Evolutionary conservation across 2,888 invertebrate genomes (phyloP).

Genomic region (Hirtodrosophila trivittata): DNA sequence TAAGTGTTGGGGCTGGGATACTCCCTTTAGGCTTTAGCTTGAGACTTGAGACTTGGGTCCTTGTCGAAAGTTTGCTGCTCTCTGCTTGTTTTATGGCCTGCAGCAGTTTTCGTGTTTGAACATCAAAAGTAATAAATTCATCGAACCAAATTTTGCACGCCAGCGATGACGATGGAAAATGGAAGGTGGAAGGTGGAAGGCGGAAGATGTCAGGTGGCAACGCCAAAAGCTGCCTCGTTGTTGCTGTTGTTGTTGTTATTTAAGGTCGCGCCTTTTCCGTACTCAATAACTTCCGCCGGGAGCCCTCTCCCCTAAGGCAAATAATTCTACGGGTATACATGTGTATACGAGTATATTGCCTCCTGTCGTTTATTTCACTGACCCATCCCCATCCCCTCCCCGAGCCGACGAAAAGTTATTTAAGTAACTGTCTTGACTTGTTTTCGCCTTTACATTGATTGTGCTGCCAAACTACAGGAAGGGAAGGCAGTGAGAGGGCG

Average conservation of each 20-base stretch:
- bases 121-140: slow-evolving; percentile 81
- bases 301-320: slow-evolving; percentile 10
- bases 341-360: slow-evolving; percentile 15
- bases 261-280: slow-evolving; percentile 62
- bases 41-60: slow-evolving; percentile 4
- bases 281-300: slow-evolving; percentile 78
- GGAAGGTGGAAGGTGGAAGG: too few relatives aligned
- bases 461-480: slow-evolving; percentile 12
- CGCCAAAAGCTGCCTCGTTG: slow-evolving; percentile 15
- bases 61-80: slow-evolving; percentile 46
- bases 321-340: neutral
- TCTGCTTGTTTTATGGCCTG: slow-evolving; percentile 72
- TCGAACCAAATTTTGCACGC: slow-evolving; percentile 72
- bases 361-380: slow-evolving; percentile 51
- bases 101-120: slow-evolving; percentile 77
- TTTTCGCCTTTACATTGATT: slow-evolving; percentile 64
- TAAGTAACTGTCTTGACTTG: slow-evolving; percentile 68
- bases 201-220: slow-evolving; percentile 55
- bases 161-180: slow-evolving; percentile 27
- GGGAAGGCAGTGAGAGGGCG: neutral
- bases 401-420: slow-evolving; percentile 53
- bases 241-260: slow-evolving; percentile 49
- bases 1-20: neutral
- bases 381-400: slow-evolving; percentile 8
- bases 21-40: neutral